Evolutionary conservation across 1,140 invertebrate genomes (phyloP), one percentile per base, ranked within the genome.

Genomic region (Dysdera silvatica): DNA sequence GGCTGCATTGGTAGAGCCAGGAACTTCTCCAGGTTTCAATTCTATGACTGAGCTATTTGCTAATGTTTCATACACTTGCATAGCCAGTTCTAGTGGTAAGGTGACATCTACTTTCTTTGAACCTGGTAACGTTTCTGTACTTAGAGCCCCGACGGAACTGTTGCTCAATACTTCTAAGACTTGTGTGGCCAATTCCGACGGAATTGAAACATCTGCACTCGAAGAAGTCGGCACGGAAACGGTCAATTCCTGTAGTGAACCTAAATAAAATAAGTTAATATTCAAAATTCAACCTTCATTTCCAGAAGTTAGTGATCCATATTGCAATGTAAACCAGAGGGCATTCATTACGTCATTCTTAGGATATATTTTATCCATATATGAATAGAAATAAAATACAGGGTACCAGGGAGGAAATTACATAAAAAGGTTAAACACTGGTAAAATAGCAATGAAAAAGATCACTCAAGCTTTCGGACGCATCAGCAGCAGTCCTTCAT

Each of bases 171-270:
- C 55, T 47, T 63, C 61, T 10, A 63, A 29, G 5, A 63, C 53
- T 24, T 63, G 61, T n/a, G 32, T 63, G 10, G 61, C 61, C 26
- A 63, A 28, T 20, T 63, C 61, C 16, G 61, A 63, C 3, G 61
- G 61, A 24, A 63, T 20, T 20, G 41, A 55, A 10, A 56, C 61
- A n/a, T 63, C 10, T 4, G 61, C 61, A n/a, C 40, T 63, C 14
- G 43, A 52, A 8, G 20, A 16, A n/a, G 24, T 56, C 1, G 61
- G 61, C n/a, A 5, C 31, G 18, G 55, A 52, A 20, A 49, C 61
- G 5, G 52, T n/a, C 33, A 63, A 23, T 41, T 55, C 61, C 24
- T 45, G 43, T 37, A 63, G 51, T 63, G 61, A 63, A 28, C 61
- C 61, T 63, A 26, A 20, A 28, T 20, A 0, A 5, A 18, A 35